Evolutionary conservation across 2,113 vertebrate genomes (phyloP), one percentile per base, ranked within the genome.

Genomic region (Panurus biarmicus): DNA sequence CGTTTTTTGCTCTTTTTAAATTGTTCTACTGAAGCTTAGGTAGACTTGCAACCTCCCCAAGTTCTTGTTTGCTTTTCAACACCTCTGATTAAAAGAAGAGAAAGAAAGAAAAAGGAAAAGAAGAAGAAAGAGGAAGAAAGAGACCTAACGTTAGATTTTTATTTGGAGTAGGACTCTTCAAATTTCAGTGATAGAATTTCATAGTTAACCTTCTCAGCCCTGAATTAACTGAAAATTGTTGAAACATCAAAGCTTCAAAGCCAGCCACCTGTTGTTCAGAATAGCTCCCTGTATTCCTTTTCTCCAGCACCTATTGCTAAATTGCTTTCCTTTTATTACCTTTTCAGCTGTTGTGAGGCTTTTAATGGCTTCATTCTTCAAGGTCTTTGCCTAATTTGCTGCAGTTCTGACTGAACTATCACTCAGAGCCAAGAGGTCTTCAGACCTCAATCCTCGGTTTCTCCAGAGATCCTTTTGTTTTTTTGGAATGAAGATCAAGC

Each of bases 361-460:
- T 94, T 81, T 91, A 90, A 87, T 58, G 40, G 73, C 65, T 93
- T 89, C 87, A 78, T 91, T 95, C 85, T 93, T 95, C 80, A 85
- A 93, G 50, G 48, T 87, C 87, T 89, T 88, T 93, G 66, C 77
- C 85, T 96, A 85, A 85, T 94, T 93, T 91, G 71, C 77, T 85
- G 81, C 70, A 79, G 54, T 87, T 86, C 80, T 94, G 89, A 44
- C 65, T 85, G 62, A 77, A 21, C 95, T 85, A 71, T 67, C n/a
- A 56, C 61, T 70, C 28, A 51, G 50, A 83, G 54, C 25, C 24
- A 67, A 78, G 45, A 91, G 54, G 33, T 88, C 82, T 70, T 36
- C 19, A 61, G n/a, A n/a, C n/a, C n/a, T n/a, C n/a, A n/a, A 91
- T 79, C 26, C 40, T 3, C 0, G 1, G 6, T 6, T 7, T 29